Percentiles rank a stretch among this genome's conserved stretches.
Conservation (phyloP, 2,888 invertebrate genomes). For the Itoplectis maculator region DNA sequence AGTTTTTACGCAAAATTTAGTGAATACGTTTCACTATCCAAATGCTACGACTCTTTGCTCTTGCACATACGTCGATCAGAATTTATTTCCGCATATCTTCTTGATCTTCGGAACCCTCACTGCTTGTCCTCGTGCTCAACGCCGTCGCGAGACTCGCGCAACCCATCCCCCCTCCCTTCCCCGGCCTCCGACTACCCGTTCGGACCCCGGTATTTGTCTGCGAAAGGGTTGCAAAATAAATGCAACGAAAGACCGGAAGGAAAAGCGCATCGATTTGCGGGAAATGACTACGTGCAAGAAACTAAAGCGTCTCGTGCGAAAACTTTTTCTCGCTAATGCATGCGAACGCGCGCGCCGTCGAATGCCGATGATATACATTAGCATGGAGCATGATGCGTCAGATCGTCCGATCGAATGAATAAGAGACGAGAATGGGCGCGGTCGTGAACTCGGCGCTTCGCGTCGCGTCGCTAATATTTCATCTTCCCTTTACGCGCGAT, state of each 20-base stretch:
- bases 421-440: conserved; percentile 30
- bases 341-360: neutral
- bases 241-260: neutral
- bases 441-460: conserved; percentile 28
- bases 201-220: neutral
- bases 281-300: conserved; percentile 22
- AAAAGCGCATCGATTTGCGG: neutral
- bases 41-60: no score
- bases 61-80: neutral
- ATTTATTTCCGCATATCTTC: neutral
- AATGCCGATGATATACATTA: conserved; percentile 2
- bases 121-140: neutral
- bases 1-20: no score
- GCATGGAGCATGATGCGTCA: conserved; percentile 1
- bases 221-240: conserved; percentile 15
- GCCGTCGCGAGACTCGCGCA: neutral
- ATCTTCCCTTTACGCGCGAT: conserved; percentile 9
- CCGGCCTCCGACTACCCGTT: neutral
- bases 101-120: neutral
- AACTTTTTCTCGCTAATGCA: conserved; percentile 37
- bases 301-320: neutral
- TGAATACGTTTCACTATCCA: no score
- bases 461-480: conserved; percentile 50
- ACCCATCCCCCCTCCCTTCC: no score
- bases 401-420: conserved; percentile 56